Evolutionary conservation across 1,140 invertebrate species (phyloP).

Genomic region (Doryteuthis pealeii): DNA sequence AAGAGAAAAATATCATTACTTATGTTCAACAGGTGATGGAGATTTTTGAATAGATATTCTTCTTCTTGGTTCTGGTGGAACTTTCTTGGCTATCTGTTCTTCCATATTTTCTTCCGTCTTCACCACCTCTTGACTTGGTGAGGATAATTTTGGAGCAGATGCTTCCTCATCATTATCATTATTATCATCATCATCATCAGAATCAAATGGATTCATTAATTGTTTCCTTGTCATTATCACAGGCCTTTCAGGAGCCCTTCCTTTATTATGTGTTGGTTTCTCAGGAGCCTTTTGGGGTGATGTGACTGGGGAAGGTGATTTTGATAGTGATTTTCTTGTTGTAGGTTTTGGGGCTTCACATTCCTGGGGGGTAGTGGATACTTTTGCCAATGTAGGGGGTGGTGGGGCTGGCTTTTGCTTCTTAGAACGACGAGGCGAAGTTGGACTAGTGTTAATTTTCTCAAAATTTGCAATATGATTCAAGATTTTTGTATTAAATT

Average conservation of each 20-base stretch:
- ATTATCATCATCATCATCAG: slow-evolving; percentile 80
- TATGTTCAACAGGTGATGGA: too few relatives aligned
- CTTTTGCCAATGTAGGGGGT: slow-evolving; percentile 69
- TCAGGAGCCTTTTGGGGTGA: neutral
- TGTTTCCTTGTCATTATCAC: slow-evolving; percentile 81
- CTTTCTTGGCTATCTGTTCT: too few relatives aligned
- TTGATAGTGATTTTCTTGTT: neutral
- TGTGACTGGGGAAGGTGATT: neutral
- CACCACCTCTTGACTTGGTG: neutral
- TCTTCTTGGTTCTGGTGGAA: too few relatives aligned
- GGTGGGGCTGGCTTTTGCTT: slow-evolving; percentile 68
- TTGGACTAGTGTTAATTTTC: neutral
- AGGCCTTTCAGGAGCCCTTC: slow-evolving; percentile 26
- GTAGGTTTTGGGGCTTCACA: neutral
- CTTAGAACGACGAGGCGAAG: neutral
- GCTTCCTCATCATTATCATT: neutral
- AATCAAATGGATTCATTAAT: slow-evolving; percentile 86
- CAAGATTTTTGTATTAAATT: neutral
- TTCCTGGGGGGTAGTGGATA: slow-evolving; percentile 1
- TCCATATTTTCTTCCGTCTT: too few relatives aligned
- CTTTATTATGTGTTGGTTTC: neutral
- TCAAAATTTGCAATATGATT: too few relatives aligned
- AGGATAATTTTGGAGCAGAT: neutral
- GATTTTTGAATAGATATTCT: too few relatives aligned
- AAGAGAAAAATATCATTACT: too few relatives aligned